A percentile compares a stretch with the other conserved stretches of the same genome.
Evolutionary conservation across 2,888 invertebrate species (phyloP).

Genomic region (Teleiodes luculella): DNA sequence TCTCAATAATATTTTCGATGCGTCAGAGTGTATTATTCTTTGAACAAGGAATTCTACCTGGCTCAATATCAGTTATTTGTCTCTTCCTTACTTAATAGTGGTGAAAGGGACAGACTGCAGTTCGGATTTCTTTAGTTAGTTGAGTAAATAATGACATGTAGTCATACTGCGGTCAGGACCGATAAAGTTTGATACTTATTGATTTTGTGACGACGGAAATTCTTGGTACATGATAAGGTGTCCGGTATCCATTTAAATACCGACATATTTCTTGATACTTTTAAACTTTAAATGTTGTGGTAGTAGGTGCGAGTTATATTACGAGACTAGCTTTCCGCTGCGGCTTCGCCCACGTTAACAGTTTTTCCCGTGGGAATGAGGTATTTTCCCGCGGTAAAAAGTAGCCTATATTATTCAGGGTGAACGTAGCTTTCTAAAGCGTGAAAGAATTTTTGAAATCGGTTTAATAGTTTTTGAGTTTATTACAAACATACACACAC

Average conservation of each 20-base stretch:
- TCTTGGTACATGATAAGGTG: slow-evolving; percentile 1
- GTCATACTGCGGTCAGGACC: neutral
- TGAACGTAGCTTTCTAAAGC: no score
- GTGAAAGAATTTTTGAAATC: no score
- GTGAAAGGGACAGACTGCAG: neutral
- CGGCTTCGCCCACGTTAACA: no score
- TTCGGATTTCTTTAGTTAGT: neutral
- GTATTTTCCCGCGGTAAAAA: no score
- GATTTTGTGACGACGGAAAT: slow-evolving; percentile 10
- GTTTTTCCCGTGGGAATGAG: no score
- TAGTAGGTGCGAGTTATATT: no score
- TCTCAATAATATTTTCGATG: neutral
- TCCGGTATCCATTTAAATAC: slow-evolving; percentile 4
- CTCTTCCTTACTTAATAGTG: neutral
- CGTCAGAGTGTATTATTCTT: slow-evolving; percentile 16
- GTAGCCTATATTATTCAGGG: no score
- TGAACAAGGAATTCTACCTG: slow-evolving; percentile 17
- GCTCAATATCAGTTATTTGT: neutral
- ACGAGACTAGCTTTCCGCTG: no score
- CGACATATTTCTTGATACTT: neutral
- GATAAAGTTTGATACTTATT: slow-evolving; percentile 11
- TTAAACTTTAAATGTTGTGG: neutral
- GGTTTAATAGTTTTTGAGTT: no score
- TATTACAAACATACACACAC: no score
- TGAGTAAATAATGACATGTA: slow-evolving; percentile 5